Conservation (phyloP, 2,113 vertebrate genomes). For the Tragelaphus strepsiceros region DNA sequence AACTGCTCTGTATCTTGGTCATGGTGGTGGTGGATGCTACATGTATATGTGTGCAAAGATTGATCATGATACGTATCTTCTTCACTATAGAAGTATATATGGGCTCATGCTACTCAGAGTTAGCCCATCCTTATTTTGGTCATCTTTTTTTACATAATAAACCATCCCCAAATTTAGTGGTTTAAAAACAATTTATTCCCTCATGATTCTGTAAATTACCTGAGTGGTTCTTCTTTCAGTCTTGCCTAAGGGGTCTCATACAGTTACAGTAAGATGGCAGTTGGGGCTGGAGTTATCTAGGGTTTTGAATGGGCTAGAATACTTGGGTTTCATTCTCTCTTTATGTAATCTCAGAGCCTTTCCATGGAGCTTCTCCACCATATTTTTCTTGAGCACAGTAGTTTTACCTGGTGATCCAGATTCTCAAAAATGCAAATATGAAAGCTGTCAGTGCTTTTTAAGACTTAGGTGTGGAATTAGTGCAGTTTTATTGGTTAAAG, state of each 20-base stretch:
- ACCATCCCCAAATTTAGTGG: not conserved
- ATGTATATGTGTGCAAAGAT: not conserved
- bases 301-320: not conserved
- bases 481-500: not conserved
- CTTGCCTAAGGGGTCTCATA: not conserved
- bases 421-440: not conserved
- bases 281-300: not conserved
- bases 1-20: not conserved
- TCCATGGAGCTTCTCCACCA: not conserved
- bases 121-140: not conserved
- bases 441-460: not conserved
- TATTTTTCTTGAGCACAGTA: not conserved
- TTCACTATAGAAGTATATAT: not conserved
- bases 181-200: not conserved
- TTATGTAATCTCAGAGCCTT: not conserved
- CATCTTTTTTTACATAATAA: not conserved
- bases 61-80: not conserved
- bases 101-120: not conserved
- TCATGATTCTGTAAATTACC: not conserved
- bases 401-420: not conserved
- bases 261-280: not conserved
- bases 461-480: not conserved
- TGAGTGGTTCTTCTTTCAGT: not conserved
- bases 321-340: not conserved
- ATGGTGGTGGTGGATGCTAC: not conserved